These are phyloP conservation scores for Drosophila kuntzei DNA, from an alignment of 2,888 invertebrate genomes.

Conservation along the genomic window DNA sequence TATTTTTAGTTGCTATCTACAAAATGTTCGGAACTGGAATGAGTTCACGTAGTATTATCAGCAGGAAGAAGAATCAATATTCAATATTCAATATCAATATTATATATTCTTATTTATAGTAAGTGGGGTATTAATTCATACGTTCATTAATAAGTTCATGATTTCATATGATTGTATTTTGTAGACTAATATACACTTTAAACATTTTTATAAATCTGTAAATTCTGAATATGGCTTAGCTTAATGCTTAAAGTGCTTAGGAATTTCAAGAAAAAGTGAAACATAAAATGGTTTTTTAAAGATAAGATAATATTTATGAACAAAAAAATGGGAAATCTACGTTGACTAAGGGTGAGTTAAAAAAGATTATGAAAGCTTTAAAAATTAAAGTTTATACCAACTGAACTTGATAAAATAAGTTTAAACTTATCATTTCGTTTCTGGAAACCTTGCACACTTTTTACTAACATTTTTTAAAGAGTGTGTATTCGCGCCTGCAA, in stretches of 20 bases:
- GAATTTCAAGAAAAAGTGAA: not conserved
- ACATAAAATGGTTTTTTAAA: not conserved
- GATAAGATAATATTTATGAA: conserved; percentile 1
- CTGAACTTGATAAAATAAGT: not conserved
- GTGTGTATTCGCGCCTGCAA: conserved; percentile 47
- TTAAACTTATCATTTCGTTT: not conserved
- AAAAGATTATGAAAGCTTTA: not conserved
- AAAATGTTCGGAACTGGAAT: not conserved
- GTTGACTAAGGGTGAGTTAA: not conserved
- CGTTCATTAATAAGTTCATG: not conserved
- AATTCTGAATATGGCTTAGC: not conserved
- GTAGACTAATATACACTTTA: not conserved
- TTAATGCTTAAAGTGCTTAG: not conserved
- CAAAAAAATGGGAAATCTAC: not conserved
- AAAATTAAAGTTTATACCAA: not conserved
- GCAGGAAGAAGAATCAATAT: conserved; percentile 9
- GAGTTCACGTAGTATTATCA: conserved; percentile 10
- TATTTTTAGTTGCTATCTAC: conserved; percentile 10
- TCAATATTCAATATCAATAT: too few species aligned
- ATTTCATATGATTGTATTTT: not conserved
- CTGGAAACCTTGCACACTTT: not conserved
- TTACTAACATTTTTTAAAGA: conserved; percentile 43
- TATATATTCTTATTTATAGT: not conserved
- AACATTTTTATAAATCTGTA: not conserved
- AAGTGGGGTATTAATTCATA: not conserved